Base-by-base conservation (phyloP, 2,888 invertebrate species). In the Smittia sp. region DNA sequence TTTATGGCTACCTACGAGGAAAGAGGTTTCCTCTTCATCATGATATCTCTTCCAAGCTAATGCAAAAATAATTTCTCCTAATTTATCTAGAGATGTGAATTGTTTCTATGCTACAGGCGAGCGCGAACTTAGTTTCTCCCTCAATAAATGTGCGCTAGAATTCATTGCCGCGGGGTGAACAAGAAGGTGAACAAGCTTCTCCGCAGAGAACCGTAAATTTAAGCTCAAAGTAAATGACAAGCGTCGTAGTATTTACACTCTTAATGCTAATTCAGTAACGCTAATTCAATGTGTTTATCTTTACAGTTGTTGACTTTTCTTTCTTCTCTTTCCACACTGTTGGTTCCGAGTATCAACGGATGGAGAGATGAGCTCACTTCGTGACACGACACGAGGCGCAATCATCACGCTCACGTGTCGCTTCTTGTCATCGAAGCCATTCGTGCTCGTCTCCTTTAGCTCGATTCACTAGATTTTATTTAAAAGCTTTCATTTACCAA, bases 1-100 rank as follows among this genome's bases (percentile, higher is more conserved):
- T 66, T 66, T 32, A 66, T 66, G 27, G 27, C 66, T 66, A 66
- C 54, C 72, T 76, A 75, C 75, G 74, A 75, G 15, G 46, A 46
- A 46, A 46, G 46, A 72, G 75, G 69, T 70, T 69, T 63, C 22
- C 46, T 67, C 38, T 54, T 74, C 24, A 58, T 74, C 38, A 20
- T 39, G 65, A 15, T 67, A 41, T 68, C 65, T 67, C 54, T 69
- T 20, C 20, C 66, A 62, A 74, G 24, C 70, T 54, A 74, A 75
- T 74, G 63, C 58, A 74, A 75, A 72, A 75, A 67, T 73, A 67
- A 52, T 63, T 63, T 72, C 63, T 32, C 22, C 63, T 46, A 74
- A 41, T 63, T 24, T n/a, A 27, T 70, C 58, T 27, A 70, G 54
- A n/a, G 22, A 58, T 67, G 41, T 66, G 52, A 18, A 38, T 68